Evolutionary conservation across 2,888 invertebrate species (phyloP), one percentile per base, ranked within the genome.

Genomic region (Lochmaea capreae): DNA sequence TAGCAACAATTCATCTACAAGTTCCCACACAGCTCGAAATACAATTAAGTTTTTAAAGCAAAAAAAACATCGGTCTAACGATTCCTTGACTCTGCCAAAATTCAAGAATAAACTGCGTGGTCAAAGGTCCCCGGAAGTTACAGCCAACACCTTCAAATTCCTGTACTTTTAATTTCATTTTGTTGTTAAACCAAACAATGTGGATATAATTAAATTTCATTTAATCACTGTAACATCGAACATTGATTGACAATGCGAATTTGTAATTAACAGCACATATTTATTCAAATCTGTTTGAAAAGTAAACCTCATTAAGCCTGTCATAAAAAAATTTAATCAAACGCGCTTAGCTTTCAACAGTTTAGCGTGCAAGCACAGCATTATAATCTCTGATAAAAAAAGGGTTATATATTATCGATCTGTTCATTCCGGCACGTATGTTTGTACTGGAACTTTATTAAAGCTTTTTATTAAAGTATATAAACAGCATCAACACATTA

Each of bases 361-460:
- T 54, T 54, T 54, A 16, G 18, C 54, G 54, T 54, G 54, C 54
- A n/a, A 54, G 54, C 54, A 54, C 18, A 54, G 58, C 43, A 71
- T 65, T 58, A 43, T 65, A 67, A 54, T 67, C 46, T 42, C 42
- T 63, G 61, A 67, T 67, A 74, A 74, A 33, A 46, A 71, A 26
- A 58, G 65, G 26, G 43, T 63, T 43, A 12, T 18, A 43, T 71
- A 22, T 71, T 71, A 71, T 71, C 71, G 71, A 71, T 58, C 58
- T 39, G n/a, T 18, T 43, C 46, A 46, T 71, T 65, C 58, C 65
- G 46, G 52, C 75, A 75, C 75, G 75, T 75, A 72, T 72, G 63
- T 69, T 71, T 71, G 65, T 52, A 46, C 74, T 61, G 71, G 72
- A 67, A 75, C 75, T 75, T 75, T 75, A 75, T 72, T 75, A 75